These are phyloP conservation scores for Cyprinodon tularosa DNA, from an alignment of 2,113 vertebrate species.

Conservation along the genomic window DNA sequence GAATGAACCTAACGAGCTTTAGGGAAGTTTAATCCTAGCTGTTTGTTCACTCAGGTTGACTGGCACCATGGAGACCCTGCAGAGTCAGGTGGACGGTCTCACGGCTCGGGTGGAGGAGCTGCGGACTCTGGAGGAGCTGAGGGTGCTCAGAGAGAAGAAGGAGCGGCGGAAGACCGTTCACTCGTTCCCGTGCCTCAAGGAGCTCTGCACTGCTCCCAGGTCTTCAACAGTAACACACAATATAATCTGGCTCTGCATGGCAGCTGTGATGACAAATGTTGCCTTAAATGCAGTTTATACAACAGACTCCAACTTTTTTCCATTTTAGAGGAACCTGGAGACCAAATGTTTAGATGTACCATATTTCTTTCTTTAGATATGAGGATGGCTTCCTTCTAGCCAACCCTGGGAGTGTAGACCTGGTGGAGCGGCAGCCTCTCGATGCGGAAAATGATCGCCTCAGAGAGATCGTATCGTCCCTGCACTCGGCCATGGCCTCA, in stretches of 20 bases:
- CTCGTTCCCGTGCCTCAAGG: constrained; percentile 95
- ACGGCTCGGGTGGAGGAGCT: constrained; percentile 92
- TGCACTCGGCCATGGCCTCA: constrained; percentile 85
- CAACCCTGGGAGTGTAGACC: constrained; percentile 84
- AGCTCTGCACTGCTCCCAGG: constrained; percentile 90
- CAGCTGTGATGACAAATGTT: background rate
- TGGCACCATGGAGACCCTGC: constrained; percentile 89
- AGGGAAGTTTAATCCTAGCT: background rate
- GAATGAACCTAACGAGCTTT: no score
- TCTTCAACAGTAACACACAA: constrained; percentile 31
- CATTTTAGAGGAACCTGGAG: background rate
- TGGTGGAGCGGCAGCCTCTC: constrained; percentile 83
- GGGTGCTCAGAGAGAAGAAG: constrained; percentile 87
- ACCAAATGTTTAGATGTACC: no score
- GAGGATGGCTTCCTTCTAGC: constrained; percentile 85
- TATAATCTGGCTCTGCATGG: background rate
- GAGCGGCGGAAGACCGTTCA: constrained; percentile 92
- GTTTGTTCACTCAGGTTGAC: constrained; percentile 83
- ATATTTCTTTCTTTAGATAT: constrained; percentile 74
- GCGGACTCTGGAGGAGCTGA: constrained; percentile 88
- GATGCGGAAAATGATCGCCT: constrained; percentile 92
- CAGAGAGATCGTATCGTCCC: constrained; percentile 84
- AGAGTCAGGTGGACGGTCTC: constrained; percentile 92
- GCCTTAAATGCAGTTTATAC: background rate
- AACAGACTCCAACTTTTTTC: background rate